Evolutionary conservation across 2,113 vertebrate genomes (phyloP), one percentile per base, ranked within the genome.

Genomic region (Elgaria multicarinata): DNA sequence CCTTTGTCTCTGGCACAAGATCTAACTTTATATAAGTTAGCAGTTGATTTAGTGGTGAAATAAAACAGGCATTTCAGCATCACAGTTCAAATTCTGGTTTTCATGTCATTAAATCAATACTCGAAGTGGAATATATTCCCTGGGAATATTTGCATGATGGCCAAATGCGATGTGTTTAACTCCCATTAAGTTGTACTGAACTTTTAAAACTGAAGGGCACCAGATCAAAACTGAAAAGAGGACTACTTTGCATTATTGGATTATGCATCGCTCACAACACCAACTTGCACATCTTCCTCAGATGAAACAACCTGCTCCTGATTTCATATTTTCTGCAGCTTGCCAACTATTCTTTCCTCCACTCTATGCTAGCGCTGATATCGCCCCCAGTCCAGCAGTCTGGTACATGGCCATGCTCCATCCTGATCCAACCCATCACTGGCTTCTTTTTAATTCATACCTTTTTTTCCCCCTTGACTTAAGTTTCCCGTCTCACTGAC

Each of bases 51-150:
- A 78, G 3, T 46, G 0, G 39, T 67, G 20, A 78, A 87, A 67
- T 77, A 78, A 66, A 46, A 64, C 39, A 86, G 50, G 72, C 22
- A n/a, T 50, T 87, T 44, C 81, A 66, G 39, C 24, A 64, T 66
- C 7, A 31, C 53, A 86, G 39, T 62, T 76, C 26, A 42, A 76
- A 86, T 86, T 62, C 36, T 86, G 71, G 55, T 62, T 86, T 86
- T 77, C n/a, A 46, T 16, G 36, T 4, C 39, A 67, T 66, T 66
- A 83, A 83, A 67, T 13, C 67, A 83, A 83, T 28, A 44, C 36
- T 16, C 81, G 58, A 24, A n/a, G 53, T 3, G 16, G 53, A 58
- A 58, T 58, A 7, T 77, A 39, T 77, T 44, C 75, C 42, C 42
- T 14, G 26, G 26, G 64, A 50, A 84, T 50, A 50, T 50, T 50